phyloP scores from a whole-genome alignment of 2,113 vertebrate genomes.

The Pongo abelii region DNA sequence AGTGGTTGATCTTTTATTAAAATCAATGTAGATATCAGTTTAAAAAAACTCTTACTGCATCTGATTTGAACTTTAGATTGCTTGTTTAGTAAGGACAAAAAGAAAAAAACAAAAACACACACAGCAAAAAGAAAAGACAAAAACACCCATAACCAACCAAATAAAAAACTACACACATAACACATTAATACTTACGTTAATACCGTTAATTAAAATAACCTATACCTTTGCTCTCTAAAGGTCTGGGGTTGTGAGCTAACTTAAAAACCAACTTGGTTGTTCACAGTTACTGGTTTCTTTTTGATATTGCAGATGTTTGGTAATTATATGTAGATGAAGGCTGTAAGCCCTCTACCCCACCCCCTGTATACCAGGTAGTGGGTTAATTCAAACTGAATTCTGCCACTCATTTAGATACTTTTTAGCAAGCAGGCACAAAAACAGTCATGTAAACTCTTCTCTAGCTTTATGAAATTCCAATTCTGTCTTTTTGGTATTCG shows the following conservation, averaged over 20 bases:
- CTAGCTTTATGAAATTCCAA: background rate
- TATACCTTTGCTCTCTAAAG: background rate
- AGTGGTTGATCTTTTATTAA: background rate
- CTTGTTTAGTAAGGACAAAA: constrained; percentile 22
- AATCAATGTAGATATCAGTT: background rate
- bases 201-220: background rate
- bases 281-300: background rate
- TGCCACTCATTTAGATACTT: background rate
- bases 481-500: background rate
- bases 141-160: background rate
- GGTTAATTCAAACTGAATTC: background rate
- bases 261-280: background rate
- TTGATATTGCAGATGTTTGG: background rate
- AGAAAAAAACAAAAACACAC: background rate
- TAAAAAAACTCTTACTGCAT: background rate
- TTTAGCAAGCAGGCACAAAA: background rate
- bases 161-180: background rate
- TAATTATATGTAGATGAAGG: background rate
- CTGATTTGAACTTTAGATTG: constrained; percentile 6
- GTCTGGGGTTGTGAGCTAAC: background rate
- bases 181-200: background rate
- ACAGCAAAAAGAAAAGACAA: too few species aligned
- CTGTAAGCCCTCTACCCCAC: background rate
- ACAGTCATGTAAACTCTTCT: background rate
- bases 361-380: background rate